Evolutionary conservation across 2,113 vertebrate genomes (phyloP).

Genomic region (Brachypodius melanocephalos): DNA sequence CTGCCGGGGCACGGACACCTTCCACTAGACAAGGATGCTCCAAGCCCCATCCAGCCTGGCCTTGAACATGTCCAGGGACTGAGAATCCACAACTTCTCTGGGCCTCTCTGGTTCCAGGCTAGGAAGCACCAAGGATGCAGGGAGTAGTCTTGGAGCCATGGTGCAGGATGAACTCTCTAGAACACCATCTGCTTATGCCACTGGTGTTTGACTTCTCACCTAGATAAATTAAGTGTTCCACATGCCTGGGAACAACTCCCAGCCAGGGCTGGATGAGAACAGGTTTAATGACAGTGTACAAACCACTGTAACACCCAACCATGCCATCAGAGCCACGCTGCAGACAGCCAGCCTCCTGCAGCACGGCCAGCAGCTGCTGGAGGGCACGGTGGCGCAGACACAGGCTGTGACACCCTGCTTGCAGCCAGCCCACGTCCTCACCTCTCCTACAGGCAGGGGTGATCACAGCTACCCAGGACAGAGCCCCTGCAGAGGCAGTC

Average conservation of each 20-base stretch:
- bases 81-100: not conserved
- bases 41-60: not conserved
- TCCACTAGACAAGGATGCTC: not conserved
- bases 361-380: not conserved
- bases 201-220: not conserved
- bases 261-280: not conserved
- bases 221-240: not conserved
- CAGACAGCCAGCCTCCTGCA: constrained; percentile 4
- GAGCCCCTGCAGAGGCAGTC: not conserved
- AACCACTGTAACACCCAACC: not conserved
- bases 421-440: not conserved
- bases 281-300: not conserved
- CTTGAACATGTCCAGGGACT: not conserved
- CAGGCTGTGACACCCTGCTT: not conserved
- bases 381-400: not conserved
- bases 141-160: not conserved
- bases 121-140: not conserved
- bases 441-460: not conserved
- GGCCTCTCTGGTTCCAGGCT: not conserved
- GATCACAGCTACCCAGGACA: not conserved
- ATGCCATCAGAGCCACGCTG: not conserved
- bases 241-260: not conserved
- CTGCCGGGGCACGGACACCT: not conserved
- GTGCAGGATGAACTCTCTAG: not conserved
- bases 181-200: not conserved